phyloP scores from a whole-genome alignment of 2,888 invertebrate genomes.

The Yponomeuta malinellus region DNA sequence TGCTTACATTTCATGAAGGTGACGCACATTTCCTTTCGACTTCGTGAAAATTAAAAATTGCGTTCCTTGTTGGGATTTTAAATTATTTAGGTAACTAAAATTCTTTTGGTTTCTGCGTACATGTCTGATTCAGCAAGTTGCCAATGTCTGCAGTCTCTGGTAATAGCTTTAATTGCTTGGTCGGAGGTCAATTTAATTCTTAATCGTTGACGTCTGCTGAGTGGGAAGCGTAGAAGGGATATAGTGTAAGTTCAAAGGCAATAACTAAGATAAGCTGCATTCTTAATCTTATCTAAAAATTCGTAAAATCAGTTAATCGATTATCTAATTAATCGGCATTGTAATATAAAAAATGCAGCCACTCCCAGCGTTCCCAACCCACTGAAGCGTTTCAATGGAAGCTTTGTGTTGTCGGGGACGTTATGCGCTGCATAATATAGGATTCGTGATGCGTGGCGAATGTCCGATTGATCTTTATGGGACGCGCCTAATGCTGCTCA shows the following conservation, averaged over 20 bases:
- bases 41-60: not conserved
- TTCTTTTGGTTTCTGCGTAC: not conserved
- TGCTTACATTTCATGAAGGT: not conserved
- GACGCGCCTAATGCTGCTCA: constrained; percentile 36
- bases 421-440: constrained; percentile 51
- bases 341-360: not conserved
- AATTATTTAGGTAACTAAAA: not conserved
- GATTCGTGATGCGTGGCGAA: constrained; percentile 56
- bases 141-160: constrained; percentile 6
- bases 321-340: not conserved
- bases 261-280: not conserved
- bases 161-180: constrained; percentile 46
- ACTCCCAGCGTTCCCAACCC: not conserved
- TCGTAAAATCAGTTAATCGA: constrained; percentile 18
- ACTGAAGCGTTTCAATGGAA: constrained; percentile 19
- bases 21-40: not conserved
- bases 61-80: no score
- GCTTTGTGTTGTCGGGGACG: constrained; percentile 55
- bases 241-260: not conserved
- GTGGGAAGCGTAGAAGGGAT: not conserved
- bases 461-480: constrained; percentile 72
- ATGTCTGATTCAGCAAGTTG: constrained; percentile 3
- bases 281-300: not conserved
- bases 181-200: constrained; percentile 67
- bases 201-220: constrained; percentile 41